Conservation (phyloP, 2,888 invertebrate species). For the Lasioglossum lativentre region DNA sequence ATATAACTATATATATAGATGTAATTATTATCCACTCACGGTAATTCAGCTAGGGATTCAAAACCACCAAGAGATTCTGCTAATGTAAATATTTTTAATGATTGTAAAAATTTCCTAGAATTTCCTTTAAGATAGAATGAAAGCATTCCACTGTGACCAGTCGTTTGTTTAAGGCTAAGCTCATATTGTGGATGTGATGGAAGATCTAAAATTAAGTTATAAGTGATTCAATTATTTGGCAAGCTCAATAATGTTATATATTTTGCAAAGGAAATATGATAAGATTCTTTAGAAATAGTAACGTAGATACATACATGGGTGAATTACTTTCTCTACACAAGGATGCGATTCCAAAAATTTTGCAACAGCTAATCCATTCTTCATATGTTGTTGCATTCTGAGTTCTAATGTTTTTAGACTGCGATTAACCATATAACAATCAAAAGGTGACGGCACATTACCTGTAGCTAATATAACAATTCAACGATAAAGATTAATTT, state of each 20-base stretch:
- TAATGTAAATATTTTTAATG: conserved; percentile 92
- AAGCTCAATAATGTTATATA: conserved; percentile 7
- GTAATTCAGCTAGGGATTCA: conserved; percentile 97
- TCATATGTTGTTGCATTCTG: conserved; percentile 95
- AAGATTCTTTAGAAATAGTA: conserved; percentile 12
- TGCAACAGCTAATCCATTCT: conserved; percentile 91
- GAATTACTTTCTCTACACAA: conserved; percentile 91
- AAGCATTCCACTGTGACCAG: conserved; percentile 96
- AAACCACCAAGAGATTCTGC: conserved; percentile 98
- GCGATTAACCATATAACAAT: conserved; percentile 96
- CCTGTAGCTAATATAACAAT: conserved; percentile 89
- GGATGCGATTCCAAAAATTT: conserved; percentile 93
- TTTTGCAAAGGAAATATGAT: background rate
- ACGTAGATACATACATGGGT: conserved; percentile 88
- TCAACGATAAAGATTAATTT: conserved; percentile 16
- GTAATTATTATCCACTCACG: conserved; percentile 87
- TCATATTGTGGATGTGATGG: conserved; percentile 94
- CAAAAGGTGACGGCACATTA: conserved; percentile 97
- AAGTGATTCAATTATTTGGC: background rate
- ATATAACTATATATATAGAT: background rate
- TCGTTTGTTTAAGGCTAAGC: conserved; percentile 91
- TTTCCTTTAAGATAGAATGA: conserved; percentile 95
- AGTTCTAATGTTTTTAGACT: conserved; percentile 97
- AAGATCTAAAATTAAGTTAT: conserved; percentile 86
- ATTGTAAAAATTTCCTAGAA: conserved; percentile 90